Percentiles rank a stretch among this genome's conserved stretches.
Conservation (phyloP, 1,140 invertebrate genomes). For the Potamilus streckersoni region DNA sequence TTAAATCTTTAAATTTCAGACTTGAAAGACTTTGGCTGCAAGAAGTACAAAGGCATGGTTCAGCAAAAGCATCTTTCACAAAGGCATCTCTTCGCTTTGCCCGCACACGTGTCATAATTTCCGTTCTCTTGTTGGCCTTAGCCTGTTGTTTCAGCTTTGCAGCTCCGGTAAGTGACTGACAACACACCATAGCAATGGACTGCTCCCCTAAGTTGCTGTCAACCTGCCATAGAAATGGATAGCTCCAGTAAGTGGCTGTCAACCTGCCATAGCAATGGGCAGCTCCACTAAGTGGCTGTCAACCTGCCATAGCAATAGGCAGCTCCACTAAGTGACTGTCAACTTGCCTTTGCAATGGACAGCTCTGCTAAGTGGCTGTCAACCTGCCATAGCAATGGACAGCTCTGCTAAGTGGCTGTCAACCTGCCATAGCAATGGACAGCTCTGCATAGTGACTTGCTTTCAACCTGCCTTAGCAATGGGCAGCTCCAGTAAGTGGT, state of each 20-base stretch:
- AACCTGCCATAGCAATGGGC: conserved; percentile 40
- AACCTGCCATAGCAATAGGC: conserved; percentile 39
- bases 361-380: conserved; percentile 71
- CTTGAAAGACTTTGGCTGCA: conserved; percentile 65
- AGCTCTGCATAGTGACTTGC: conserved; percentile 71
- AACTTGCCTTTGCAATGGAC: conserved; percentile 40
- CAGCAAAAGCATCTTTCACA: conserved; percentile 67
- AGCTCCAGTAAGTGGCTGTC: conserved; percentile 71
- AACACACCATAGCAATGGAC: conserved; percentile 39
- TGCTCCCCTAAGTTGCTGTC: conserved; percentile 71
- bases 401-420: too few species aligned
- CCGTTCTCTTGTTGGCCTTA: conserved; percentile 61
- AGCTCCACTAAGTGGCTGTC: conserved; percentile 71
- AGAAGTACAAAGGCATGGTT: conserved; percentile 59
- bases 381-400: too few species aligned
- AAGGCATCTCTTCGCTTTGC: conserved; percentile 73
- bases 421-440: conserved; percentile 40
- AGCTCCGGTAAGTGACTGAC: conserved; percentile 71
- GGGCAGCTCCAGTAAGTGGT: conserved; percentile 72
- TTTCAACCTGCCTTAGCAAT: too few species aligned
- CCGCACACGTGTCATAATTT: conserved; percentile 70
- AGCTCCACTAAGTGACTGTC: conserved; percentile 71
- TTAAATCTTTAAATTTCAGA: conserved; percentile 38
- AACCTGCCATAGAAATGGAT: conserved; percentile 39
- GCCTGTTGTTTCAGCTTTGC: conserved; percentile 71